phyloP scores from a whole-genome alignment of 1,140 invertebrate genomes.

The Dinothrombium tinctorium region DNA sequence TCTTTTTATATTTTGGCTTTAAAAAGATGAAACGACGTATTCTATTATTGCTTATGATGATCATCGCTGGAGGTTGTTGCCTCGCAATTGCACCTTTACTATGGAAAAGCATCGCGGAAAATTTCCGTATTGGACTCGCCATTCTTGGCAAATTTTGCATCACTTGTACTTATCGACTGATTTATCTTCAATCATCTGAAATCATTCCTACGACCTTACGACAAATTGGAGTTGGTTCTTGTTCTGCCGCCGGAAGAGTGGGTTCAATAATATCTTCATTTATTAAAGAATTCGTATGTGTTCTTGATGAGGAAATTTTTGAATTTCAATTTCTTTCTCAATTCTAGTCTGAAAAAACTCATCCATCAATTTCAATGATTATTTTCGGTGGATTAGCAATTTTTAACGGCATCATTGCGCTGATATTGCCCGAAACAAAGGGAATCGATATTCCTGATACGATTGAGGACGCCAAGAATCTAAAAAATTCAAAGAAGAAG shows the following conservation, averaged over 20 bases:
- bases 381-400: neutral
- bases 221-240: constrained; percentile 19
- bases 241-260: constrained; percentile 20
- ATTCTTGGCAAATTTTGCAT: constrained; percentile 61
- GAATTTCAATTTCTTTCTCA: neutral
- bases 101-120: neutral
- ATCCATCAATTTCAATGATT: neutral
- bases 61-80: constrained; percentile 20
- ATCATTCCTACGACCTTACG: constrained; percentile 43
- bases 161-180: constrained; percentile 47
- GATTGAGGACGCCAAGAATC: no score
- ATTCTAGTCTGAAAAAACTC: neutral
- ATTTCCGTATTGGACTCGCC: constrained; percentile 30
- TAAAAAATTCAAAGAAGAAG: no score
- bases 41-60: constrained; percentile 5
- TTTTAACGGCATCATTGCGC: neutral
- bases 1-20: constrained; percentile 29
- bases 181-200: constrained; percentile 56
- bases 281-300: constrained; percentile 25
- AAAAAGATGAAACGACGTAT: constrained; percentile 4
- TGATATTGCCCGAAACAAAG: neutral
- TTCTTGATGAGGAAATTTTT: no score
- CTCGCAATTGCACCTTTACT: constrained; percentile 9
- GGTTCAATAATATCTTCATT: constrained; percentile 22
- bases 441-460: neutral